Evolutionary conservation across 2,113 vertebrate species (phyloP).

Genomic region (Leptobrachium leishanense): DNA sequence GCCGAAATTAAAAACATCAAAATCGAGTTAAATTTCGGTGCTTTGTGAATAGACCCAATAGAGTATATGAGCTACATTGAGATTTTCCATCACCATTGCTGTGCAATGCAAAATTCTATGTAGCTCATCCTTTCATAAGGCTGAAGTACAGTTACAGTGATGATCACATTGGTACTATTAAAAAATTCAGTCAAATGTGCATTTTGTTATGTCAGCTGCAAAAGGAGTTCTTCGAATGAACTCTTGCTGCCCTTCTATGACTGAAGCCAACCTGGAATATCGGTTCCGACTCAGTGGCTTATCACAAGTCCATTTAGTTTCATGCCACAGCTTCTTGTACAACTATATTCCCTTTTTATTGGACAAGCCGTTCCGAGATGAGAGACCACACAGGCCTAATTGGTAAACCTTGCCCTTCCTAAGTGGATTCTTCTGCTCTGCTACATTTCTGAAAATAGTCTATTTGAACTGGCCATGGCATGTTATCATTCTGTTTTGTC

Average conservation of each 20-base stretch:
- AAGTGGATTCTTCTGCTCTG: conserved; percentile 35
- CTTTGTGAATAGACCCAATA: too few relatives aligned
- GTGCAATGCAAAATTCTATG: too few relatives aligned
- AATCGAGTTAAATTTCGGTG: too few relatives aligned
- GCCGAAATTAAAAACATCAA: too few relatives aligned
- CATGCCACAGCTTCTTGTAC: conserved; percentile 5
- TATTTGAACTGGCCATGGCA: conserved; percentile 22
- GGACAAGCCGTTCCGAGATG: conserved; percentile 6
- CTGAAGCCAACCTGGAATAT: not conserved
- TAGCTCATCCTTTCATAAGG: too few relatives aligned
- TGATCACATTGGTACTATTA: too few relatives aligned
- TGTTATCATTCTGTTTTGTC: conserved; percentile 10
- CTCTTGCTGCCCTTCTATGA: conserved; percentile 6
- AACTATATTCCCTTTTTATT: conserved; percentile 10
- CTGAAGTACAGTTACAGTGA: too few relatives aligned
- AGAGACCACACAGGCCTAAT: not conserved
- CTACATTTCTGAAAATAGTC: conserved; percentile 22
- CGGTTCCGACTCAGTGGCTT: conserved; percentile 6
- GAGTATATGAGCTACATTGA: too few relatives aligned
- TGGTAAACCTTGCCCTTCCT: conserved; percentile 16
- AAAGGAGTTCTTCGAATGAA: not conserved
- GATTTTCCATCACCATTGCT: too few relatives aligned
- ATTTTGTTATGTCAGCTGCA: not conserved
- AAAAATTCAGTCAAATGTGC: too few relatives aligned
- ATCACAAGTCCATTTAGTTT: conserved; percentile 6